Conservation (phyloP, 1,140 invertebrate genomes). For the Triops longicaudatus region DNA sequence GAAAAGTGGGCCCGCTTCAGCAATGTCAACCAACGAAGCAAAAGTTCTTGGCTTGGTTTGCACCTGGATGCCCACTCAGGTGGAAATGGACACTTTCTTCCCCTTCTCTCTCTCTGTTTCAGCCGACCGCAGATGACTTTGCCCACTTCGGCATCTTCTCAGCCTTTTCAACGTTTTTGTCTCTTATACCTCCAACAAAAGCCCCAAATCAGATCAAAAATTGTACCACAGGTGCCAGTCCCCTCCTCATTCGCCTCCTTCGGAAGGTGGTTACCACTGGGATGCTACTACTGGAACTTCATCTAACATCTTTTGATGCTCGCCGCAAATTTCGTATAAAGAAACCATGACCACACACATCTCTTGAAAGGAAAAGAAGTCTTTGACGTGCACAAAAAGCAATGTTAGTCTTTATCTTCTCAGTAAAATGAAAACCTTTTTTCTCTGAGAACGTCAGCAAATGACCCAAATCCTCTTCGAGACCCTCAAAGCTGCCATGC, state of each 20-base stretch:
- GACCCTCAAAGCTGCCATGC: neutral
- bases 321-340: neutral
- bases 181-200: neutral
- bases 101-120: slow-evolving; percentile 9
- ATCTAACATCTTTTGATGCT: slow-evolving; percentile 2
- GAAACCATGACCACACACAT: slow-evolving; percentile 5
- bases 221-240: neutral
- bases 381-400: neutral
- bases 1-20: neutral
- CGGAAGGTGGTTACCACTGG: neutral
- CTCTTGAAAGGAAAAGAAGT: neutral
- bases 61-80: slow-evolving; percentile 9
- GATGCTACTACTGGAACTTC: neutral
- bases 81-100: slow-evolving; percentile 7
- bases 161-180: neutral
- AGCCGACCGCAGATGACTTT: slow-evolving; percentile 9
- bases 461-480: neutral
- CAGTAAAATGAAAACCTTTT: neutral
- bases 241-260: too few species aligned
- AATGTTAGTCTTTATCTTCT: neutral
- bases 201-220: neutral
- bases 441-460: neutral
- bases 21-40: neutral
- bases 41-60: neutral
- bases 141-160: slow-evolving; percentile 1